Evolutionary conservation across 2,888 invertebrate species (phyloP).

Genomic region (Ophioninae sp.): DNA sequence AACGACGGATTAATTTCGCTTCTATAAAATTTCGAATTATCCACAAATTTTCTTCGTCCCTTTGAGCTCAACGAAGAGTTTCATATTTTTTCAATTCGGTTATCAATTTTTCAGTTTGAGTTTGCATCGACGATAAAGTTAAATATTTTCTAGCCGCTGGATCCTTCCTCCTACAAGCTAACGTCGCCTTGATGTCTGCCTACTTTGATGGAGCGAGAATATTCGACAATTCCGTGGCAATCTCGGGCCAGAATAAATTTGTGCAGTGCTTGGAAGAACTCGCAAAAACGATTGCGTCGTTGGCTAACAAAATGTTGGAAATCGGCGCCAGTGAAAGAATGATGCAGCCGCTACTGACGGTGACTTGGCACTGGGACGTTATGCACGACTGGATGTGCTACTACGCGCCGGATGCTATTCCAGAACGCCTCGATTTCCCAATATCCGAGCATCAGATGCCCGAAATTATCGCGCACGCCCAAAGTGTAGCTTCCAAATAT

Average conservation of each 20-base stretch:
- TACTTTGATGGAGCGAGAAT: slow-evolving; percentile 72
- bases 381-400: slow-evolving; percentile 68
- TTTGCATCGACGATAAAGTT: not conserved
- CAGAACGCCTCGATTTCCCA: slow-evolving; percentile 64
- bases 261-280: slow-evolving; percentile 69
- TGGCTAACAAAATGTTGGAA: slow-evolving; percentile 65
- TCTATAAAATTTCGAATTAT: not conserved
- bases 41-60: not conserved
- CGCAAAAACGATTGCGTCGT: slow-evolving; percentile 66
- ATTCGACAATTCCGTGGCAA: slow-evolving; percentile 69
- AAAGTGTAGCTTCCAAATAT: slow-evolving; percentile 63
- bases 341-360: slow-evolving; percentile 64
- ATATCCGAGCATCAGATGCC: slow-evolving; percentile 69
- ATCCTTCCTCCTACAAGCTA: slow-evolving; percentile 54
- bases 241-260: slow-evolving; percentile 70
- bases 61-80: not conserved
- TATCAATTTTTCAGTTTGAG: slow-evolving; percentile 24
- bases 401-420: slow-evolving; percentile 68
- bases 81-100: not conserved
- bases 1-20: not conserved
- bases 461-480: slow-evolving; percentile 66
- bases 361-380: slow-evolving; percentile 71
- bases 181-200: slow-evolving; percentile 67
- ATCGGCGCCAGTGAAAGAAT: slow-evolving; percentile 64
- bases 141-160: slow-evolving; percentile 34